Percentiles rank a stretch among this genome's conserved stretches.
phyloP scores from a whole-genome alignment of 2,888 invertebrate species.

The Malachius bipustulatus region DNA sequence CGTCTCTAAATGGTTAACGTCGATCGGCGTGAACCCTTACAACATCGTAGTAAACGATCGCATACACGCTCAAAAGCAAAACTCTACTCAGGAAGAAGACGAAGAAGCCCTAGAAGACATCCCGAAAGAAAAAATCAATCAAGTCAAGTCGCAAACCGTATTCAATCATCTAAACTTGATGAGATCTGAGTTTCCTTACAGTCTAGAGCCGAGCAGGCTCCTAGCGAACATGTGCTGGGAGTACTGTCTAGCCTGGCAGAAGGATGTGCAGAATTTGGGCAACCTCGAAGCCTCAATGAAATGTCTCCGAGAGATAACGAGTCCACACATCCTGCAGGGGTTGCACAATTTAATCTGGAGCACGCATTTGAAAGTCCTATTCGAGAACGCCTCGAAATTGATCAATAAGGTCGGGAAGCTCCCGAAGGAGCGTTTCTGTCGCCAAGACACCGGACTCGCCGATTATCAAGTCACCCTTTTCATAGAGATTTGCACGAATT shows the following conservation, averaged over 20 bases:
- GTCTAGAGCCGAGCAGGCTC: constrained; percentile 65
- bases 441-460: constrained; percentile 62
- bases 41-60: constrained; percentile 45
- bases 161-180: constrained; percentile 52
- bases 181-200: constrained; percentile 73
- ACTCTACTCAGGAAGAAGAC: constrained; percentile 23
- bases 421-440: constrained; percentile 73
- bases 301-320: constrained; percentile 55
- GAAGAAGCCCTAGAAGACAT: constrained; percentile 13
- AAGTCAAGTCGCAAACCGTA: constrained; percentile 33
- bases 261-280: constrained; percentile 52
- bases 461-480: constrained; percentile 47
- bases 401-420: constrained; percentile 72
- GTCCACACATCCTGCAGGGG: constrained; percentile 62
- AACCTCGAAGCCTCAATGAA: constrained; percentile 58
- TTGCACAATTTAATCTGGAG: constrained; percentile 81
- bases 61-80: constrained; percentile 14
- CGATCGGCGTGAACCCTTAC: constrained; percentile 57
- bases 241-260: constrained; percentile 78
- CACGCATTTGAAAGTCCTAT: constrained; percentile 69
- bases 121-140: constrained; percentile 17
- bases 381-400: constrained; percentile 63
- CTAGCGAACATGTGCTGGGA: constrained; percentile 87
- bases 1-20: constrained; percentile 75
- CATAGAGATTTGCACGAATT: constrained; percentile 38